A percentile compares a stretch with the other conserved stretches of the same genome.
Conservation (phyloP, 2,888 invertebrate genomes). For the Rhogogaster chlorosoma region DNA sequence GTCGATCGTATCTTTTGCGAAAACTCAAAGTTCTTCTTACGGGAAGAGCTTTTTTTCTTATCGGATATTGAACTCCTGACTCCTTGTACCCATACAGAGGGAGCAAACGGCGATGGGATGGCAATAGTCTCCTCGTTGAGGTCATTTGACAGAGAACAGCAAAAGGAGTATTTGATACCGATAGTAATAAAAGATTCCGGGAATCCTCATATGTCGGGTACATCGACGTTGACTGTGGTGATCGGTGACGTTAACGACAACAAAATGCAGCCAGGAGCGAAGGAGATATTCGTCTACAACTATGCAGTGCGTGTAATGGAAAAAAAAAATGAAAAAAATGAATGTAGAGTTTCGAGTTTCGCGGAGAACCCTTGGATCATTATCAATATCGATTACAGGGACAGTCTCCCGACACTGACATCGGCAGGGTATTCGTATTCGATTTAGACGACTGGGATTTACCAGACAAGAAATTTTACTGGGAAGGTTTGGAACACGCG, state of each 20-base stretch:
- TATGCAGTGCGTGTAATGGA: conserved; percentile 80
- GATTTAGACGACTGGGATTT: conserved; percentile 99
- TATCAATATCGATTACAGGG: conserved; percentile 81
- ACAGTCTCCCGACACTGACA: conserved; percentile 92
- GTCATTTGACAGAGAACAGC: conserved; percentile 96
- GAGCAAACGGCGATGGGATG: conserved; percentile 98
- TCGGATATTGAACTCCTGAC: not conserved
- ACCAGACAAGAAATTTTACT: conserved; percentile 98
- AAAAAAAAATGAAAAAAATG: conserved; percentile 6
- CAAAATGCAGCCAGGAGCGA: conserved; percentile 98
- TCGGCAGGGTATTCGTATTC: conserved; percentile 97
- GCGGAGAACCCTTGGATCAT: not conserved
- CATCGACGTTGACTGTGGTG: conserved; percentile 96
- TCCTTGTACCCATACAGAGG: conserved; percentile 82
- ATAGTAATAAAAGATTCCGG: conserved; percentile 99
- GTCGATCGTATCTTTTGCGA: too few species aligned
- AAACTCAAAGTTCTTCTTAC: too few species aligned
- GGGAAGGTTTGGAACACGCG: conserved; percentile 93
- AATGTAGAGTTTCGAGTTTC: not conserved
- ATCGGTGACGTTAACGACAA: conserved; percentile 99
- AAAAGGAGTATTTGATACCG: conserved; percentile 97
- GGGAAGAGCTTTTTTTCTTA: not conserved
- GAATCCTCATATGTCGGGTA: conserved; percentile 97
- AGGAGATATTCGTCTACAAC: conserved; percentile 98
- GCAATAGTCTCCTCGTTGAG: conserved; percentile 96